A percentile compares a stretch with the other conserved stretches of the same genome.
These are phyloP conservation scores for Triplophysa dalaica DNA, from an alignment of 2,113 vertebrate species.

Conservation along the genomic window DNA sequence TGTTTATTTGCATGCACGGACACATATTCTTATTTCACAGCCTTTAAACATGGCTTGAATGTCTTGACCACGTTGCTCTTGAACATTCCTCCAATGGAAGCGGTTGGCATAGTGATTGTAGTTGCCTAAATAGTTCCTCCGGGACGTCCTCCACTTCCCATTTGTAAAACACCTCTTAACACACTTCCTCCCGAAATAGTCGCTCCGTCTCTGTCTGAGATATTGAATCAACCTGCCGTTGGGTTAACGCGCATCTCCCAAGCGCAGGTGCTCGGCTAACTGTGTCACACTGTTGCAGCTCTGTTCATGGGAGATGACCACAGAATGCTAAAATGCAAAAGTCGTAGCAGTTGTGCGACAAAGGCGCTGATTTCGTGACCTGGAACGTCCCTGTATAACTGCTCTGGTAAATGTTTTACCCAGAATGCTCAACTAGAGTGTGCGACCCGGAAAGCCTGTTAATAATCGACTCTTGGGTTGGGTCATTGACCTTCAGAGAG, in stretches of 20 bases:
- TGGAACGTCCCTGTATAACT: not conserved
- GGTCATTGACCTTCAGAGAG: slow-evolving; percentile 19
- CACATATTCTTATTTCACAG: not conserved
- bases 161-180: not conserved
- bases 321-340: slow-evolving; percentile 13
- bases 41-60: not conserved
- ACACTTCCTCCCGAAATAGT: not conserved
- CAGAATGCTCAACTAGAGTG: not conserved
- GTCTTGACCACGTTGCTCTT: not conserved
- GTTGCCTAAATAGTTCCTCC: not conserved
- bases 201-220: slow-evolving; percentile 16
- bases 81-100: not conserved
- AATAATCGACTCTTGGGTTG: slow-evolving; percentile 37
- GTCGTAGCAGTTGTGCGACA: not conserved
- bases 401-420: slow-evolving; percentile 28
- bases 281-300: not conserved
- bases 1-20: not conserved
- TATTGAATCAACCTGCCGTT: slow-evolving; percentile 9
- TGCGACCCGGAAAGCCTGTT: slow-evolving; percentile 16
- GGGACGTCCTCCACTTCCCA: slow-evolving; percentile 9
- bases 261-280: slow-evolving; percentile 15
- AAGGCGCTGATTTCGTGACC: not conserved
- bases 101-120: not conserved
- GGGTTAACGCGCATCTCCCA: slow-evolving; percentile 9
- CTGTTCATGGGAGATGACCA: slow-evolving; percentile 25